Percentiles rank a stretch among this genome's conserved stretches.
Evolutionary conservation across 2,113 vertebrate genomes (phyloP).

Genomic region (Corydoras sp.): DNA sequence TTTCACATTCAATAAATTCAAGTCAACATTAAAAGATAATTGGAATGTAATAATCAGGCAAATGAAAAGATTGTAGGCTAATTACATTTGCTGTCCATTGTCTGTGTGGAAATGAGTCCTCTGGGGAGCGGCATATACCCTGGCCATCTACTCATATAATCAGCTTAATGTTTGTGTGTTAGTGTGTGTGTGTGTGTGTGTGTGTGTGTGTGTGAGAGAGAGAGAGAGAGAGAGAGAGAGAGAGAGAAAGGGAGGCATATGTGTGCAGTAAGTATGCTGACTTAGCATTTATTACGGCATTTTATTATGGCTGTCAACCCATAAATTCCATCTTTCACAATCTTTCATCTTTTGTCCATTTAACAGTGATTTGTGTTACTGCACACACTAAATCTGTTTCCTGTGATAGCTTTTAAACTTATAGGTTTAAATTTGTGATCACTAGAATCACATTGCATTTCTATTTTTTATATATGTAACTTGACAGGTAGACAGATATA

Average conservation of each 20-base stretch:
- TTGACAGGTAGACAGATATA: too few species aligned
- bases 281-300: not conserved
- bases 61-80: slow-evolving; percentile 58
- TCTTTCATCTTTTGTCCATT: slow-evolving; percentile 9
- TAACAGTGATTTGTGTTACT: slow-evolving; percentile 10
- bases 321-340: not conserved
- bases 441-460: too few species aligned
- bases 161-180: slow-evolving; percentile 23
- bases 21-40: slow-evolving; percentile 61
- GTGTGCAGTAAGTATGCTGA: slow-evolving; percentile 5
- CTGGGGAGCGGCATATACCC: slow-evolving; percentile 25
- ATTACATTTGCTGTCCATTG: slow-evolving; percentile 53
- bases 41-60: slow-evolving; percentile 54
- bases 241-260: not conserved
- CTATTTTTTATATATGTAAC: not conserved
- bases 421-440: too few species aligned
- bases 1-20: slow-evolving; percentile 17
- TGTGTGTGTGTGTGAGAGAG: not conserved
- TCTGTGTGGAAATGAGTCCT: slow-evolving; percentile 34
- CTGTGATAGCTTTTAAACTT: not conserved
- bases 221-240: not conserved
- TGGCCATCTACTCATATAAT: slow-evolving; percentile 42
- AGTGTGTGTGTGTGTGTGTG: too few species aligned
- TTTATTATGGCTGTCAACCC: not conserved
- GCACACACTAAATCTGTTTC: not conserved